Base-by-base conservation (phyloP, 2,888 invertebrate species). In the Nymphalis polychloros region DNA sequence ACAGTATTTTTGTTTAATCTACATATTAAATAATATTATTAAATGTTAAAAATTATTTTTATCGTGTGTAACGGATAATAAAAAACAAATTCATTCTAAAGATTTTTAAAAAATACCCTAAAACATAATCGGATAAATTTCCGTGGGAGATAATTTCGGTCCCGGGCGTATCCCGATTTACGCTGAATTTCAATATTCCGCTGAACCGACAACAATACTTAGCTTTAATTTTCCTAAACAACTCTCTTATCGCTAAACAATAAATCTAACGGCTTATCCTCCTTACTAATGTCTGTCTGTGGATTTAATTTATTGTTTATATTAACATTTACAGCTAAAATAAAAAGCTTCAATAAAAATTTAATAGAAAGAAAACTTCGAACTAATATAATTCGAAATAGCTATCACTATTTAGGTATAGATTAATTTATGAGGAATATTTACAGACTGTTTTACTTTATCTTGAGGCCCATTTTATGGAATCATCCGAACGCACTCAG, bases 291-390 rank as follows among this genome's bases (percentile, higher is more conserved):
- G 78, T 78, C 71, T 72, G 41, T 4, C 41, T 41, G 13, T 41
- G 66, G 64, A 72, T 76, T 74, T 80, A 82, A 85, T 84, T 83
- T 83, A 85, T 84, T 76, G 77, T 75, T 64, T 72, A 73, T 77
- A 78, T 82, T 81, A 81, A 83, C 80, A 80, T 49, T 64, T 64
- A 48, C 17, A 57, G 13, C 41, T 13, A 41, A 41, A 13, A 41
- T 13, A 41, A 41, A 13, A 41, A 3, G 13, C 13, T 41, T 41
- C 13, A 41, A 13, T 41, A 13, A 13, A 41, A 41, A 13, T 41
- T 2, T 41, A 41, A 41, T 13, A 4, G 41, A 13, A 41, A 41
- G 13, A 41, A 41, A 13, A 41, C 2, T 41, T 41, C 8, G 0
- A 1, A 8, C 41, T 13, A 10, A 41, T 13, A 41, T 41, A 13